Evolutionary conservation across 2,797 vertebrate species (phyloP), one percentile per base, ranked within the genome.

Genomic region (Staurois parvus): DNA sequence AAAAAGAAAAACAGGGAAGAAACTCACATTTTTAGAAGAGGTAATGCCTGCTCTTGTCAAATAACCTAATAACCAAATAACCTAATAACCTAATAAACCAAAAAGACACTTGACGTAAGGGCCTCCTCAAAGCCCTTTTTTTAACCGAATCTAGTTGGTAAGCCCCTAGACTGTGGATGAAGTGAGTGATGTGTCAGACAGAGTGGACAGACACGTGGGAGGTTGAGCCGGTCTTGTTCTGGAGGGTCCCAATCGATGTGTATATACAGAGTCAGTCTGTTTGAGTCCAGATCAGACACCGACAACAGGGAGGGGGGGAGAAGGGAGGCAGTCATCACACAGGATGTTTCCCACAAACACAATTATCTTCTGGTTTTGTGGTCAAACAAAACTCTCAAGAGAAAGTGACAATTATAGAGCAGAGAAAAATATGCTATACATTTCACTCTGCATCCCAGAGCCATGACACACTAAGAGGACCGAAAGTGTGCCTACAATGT

Each of bases 281-380:
- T 72, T 64, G 75, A 29, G 10, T 13, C 29, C 40, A 81, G 64
- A 85, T 68, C 84, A 85, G 84, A 86, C 79, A 76, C 45, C 28
- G 29, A 21, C 26, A 40, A 34, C 5, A 9, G 42, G 5, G 81
- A 26, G 74, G 83, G 72, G 74, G 81, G 75, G 67, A 70, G 48
- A 30, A 48, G 28, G 34, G 78, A 37, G 1, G 26, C 37, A 62
- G 73, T 40, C 73, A 34, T 67, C 77, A 37, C 26, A 26, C 73
- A 81, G 62, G 62, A 86, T 69, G 79, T 80, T 85, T 81, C 79
- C 79, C 73, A 81, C 72, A 81, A 85, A 81, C 48, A 30, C 32
- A 68, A 80, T 80, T 75, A 85, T 26, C 67, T 70, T 42, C 34
- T 78, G 67, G 74, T 64, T 56, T 69, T 68, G 72, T 42, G 72